Evolutionary conservation across 2,797 vertebrate genomes (phyloP).

Genomic region (Syndactyla subalaris): DNA sequence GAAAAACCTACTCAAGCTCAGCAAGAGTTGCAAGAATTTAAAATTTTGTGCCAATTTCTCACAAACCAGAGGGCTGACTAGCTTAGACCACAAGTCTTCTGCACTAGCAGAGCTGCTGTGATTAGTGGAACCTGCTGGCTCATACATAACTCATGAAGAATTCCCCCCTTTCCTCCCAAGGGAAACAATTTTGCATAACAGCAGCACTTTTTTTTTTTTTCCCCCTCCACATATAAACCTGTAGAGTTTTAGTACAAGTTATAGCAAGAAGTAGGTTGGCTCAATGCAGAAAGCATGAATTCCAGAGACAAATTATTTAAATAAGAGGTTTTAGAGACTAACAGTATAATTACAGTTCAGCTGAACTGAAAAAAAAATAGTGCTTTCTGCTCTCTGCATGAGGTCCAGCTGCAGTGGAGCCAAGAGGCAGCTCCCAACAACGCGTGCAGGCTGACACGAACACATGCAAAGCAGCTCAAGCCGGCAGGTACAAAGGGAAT

Average conservation of each 20-base stretch:
- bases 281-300: conserved; percentile 31
- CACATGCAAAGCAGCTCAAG: background rate
- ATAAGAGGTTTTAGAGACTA: conserved; percentile 59
- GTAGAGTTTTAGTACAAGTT: conserved; percentile 37
- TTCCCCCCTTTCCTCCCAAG: conserved; percentile 43
- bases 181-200: conserved; percentile 52
- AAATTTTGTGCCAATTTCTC: conserved; percentile 23
- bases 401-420: conserved; percentile 53
- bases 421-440: conserved; percentile 27
- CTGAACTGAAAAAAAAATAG: conserved; percentile 10
- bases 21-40: background rate
- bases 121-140: conserved; percentile 59
- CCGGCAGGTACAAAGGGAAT: conserved; percentile 14
- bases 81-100: conserved; percentile 2
- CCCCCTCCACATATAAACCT: background rate
- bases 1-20: background rate
- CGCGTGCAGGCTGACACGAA: background rate
- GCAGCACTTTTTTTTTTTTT: background rate
- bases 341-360: conserved; percentile 66
- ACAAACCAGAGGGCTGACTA: conserved; percentile 12
- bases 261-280: conserved; percentile 52
- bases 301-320: conserved; percentile 67
- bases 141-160: conserved; percentile 55
- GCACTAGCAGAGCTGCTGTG: background rate
- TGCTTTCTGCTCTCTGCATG: conserved; percentile 47